Evolutionary conservation across 2,797 vertebrate genomes (phyloP).

Genomic region (Chaunax sp.): DNA sequence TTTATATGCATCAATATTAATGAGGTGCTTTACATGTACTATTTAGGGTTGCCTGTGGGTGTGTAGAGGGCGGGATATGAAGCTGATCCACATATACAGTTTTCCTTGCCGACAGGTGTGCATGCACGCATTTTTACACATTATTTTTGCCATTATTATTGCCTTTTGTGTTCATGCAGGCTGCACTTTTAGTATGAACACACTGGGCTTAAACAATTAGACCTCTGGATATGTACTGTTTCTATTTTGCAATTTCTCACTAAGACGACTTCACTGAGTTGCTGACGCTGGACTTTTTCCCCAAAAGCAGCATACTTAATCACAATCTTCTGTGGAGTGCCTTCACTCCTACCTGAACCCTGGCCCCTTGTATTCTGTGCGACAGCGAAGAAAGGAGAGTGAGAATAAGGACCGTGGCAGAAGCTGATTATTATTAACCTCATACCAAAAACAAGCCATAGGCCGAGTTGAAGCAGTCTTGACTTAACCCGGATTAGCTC

Average conservation of each 20-base stretch:
- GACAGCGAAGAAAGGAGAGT: conserved; percentile 57
- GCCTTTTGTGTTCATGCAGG: too few species aligned
- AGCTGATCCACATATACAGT: too few species aligned
- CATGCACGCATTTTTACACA: too few species aligned
- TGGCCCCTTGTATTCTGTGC: conserved; percentile 48
- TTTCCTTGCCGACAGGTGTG: too few species aligned
- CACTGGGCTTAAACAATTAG: too few species aligned
- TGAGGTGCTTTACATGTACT: too few species aligned
- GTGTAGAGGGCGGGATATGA: too few species aligned
- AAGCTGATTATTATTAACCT: conserved; percentile 55
- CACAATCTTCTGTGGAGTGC: conserved; percentile 48
- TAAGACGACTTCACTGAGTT: conserved; percentile 11
- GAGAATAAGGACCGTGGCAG: conserved; percentile 56
- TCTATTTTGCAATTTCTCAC: conserved; percentile 21
- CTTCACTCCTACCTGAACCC: conserved; percentile 58
- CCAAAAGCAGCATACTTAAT: conserved; percentile 57
- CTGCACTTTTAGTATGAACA: neutral
- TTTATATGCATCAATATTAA: too few species aligned
- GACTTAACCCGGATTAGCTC: conserved; percentile 58
- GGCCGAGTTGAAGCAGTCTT: conserved; percentile 49
- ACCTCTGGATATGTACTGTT: neutral
- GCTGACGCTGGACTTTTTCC: conserved; percentile 18
- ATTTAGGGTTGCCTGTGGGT: too few species aligned
- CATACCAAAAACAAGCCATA: conserved; percentile 44
- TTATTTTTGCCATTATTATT: too few species aligned